Evolutionary conservation across 2,113 vertebrate species (phyloP), one percentile per base, ranked within the genome.

Genomic region (Motacilla alba): DNA sequence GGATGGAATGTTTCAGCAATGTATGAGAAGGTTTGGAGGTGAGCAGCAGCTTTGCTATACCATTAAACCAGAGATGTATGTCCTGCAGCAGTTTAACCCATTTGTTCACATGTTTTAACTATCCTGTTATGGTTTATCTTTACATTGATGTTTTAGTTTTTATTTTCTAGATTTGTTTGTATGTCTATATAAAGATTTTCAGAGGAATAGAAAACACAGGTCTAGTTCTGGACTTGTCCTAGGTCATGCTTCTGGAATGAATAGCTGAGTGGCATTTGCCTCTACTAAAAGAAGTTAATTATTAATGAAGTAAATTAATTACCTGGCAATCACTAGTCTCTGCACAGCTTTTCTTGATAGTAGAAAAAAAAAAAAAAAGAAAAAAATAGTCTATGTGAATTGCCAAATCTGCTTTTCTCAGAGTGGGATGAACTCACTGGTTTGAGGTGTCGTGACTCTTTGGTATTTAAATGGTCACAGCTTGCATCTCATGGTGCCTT

Each of bases 1-100:
- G 96, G 98, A 6, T 99, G 99, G 99, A 99, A 96, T 19, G 98
- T 99, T 84, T 97, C 96, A 0, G 98, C 98, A 41, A 99, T 99
- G 99, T 98, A 98, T 91, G 52, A 72, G 1, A 43, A 87, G 0
- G 85, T 28, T n/a, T 99, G 98, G 99, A 4, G 31, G 99, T 99
- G 81, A 98, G 98, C 98, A 72, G 44, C 20, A 5, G 62, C 14
- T 85, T 94, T 95, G 27, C 50, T 86, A 0, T 70, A 41, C 52
- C 47, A 18, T 77, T 70, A 70, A 85, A 85, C 13, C 19, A 83
- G 39, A 88, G 46, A 15, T 58, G 11, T 60, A 11, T 41, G 90
- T 90, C 56, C 64, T 90, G 73, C n/a, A 59, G 10, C 33, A 50
- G 7, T 74, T 93, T 70, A 90, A 83, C 21, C 35, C 35, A 85